Evolutionary conservation across 2,888 invertebrate genomes (phyloP).

Genomic region (Anoplius nigerrimus): DNA sequence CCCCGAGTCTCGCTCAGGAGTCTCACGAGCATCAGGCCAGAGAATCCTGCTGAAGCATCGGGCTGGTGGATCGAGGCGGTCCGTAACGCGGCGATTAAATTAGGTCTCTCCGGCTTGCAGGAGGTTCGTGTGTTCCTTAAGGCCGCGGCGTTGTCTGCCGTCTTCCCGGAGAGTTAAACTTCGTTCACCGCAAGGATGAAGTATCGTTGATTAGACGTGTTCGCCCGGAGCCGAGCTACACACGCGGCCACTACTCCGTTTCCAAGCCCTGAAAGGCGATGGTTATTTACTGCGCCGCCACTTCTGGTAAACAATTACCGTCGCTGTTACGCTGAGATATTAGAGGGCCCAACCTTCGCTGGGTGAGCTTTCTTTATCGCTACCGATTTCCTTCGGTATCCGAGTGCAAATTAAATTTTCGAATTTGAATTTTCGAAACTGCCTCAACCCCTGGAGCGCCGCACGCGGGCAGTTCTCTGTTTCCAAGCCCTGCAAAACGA

Average conservation of each 20-base stretch:
- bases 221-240: constrained; percentile 11
- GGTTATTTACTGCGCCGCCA: no score
- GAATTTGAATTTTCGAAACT: no score
- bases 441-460: neutral
- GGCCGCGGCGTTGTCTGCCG: constrained; percentile 48
- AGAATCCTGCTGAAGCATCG: no score
- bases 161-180: constrained; percentile 45
- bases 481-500: no score
- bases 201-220: constrained; percentile 52
- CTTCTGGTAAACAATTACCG: no score
- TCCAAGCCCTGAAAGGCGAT: no score
- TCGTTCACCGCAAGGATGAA: constrained; percentile 54
- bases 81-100: constrained; percentile 50
- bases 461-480: constrained; percentile 1
- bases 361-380: no score
- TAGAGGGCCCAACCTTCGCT: no score
- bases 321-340: no score
- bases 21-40: constrained; percentile 38
- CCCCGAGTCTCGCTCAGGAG: neutral
- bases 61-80: no score
- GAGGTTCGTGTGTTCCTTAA: constrained; percentile 42
- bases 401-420: no score
- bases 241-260: constrained; percentile 3
- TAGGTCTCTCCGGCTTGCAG: constrained; percentile 35
- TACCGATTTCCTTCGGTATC: no score